Base-by-base conservation (phyloP, 2,888 invertebrate genomes). In the Lochmaea crataegi region DNA sequence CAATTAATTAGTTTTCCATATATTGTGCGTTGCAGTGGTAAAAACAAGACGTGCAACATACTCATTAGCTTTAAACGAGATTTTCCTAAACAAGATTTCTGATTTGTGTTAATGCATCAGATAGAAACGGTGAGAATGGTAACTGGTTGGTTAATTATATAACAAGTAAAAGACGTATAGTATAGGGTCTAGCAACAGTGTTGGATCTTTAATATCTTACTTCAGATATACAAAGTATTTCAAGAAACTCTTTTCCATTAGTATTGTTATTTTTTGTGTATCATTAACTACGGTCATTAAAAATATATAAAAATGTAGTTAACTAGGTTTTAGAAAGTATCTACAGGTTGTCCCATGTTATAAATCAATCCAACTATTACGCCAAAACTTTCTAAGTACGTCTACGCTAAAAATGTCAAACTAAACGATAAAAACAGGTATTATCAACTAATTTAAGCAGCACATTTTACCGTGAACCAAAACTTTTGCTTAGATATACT, bases 61-160 rank as follows among this genome's bases (percentile, higher is more conserved):
- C 56, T 57, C 56, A 57, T 57, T 22, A 57, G 22, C 56, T 11
- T 57, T 56, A 56, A 56, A 56, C 56, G 10, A 56, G 16, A 22
- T 56, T 53, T 53, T 53, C n/a, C 53, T 45, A 53, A 53, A 18
- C 53, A 53, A 53, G 16, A 53, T 53, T 57, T 57, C 18, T 57
- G 18, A 57, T 57, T 22, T 57, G 53, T 53, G 56, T 22, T 57
- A 9, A 57, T 57, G 56, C 56, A 22, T 57, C 22, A n/a, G 18
- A 57, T 57, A 18, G 12, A 57, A 57, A 57, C 18, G 22, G 16
- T 26, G 56, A 57, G 26, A 57, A 26, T 26, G 9, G 56, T 57
- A 22, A 57, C 18, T 57, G 12, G 18, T 18, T 26, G 3, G 56
- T 57, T 57, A 57, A 57, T 57, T 57, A 22, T 18, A 56, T 56